Evolutionary conservation across 2,113 vertebrate species (phyloP), one percentile per base, ranked within the genome.

Genomic region (Pholis gunnellus): DNA sequence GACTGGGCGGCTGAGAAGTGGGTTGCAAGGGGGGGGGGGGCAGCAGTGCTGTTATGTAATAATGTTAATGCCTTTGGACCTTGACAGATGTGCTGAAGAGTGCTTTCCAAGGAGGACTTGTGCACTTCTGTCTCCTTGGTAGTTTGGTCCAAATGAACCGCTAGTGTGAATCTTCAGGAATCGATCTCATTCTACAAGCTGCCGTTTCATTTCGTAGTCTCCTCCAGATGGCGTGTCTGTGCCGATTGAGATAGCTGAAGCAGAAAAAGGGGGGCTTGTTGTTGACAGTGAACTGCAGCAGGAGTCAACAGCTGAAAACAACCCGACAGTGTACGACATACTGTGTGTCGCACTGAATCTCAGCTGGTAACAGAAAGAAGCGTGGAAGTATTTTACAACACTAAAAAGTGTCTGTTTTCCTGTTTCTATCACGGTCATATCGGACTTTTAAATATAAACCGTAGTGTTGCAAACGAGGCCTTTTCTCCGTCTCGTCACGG

Each of bases 141-240:
- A 34, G 20, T 46, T 42, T n/a, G 59, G 18, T 44, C 40, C 9
- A 34, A 31, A 57, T 48, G 27, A 71, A 52, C 38, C 10, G 15
- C 72, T 60, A 1, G n/a, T 78, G 57, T 60, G 78, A 88, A 59
- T 84, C 71, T 42, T 61, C 27, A 64, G 27, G 20, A 63, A 67
- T 83, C 57, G 5, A 3, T 25, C 78, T 77, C 73, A 54, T 42
- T 15, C 9, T 44, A 34, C 72, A 52, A 22, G 48, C 44, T 57
- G 8, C 59, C 31, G 36, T 77, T 8, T 20, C 14, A 38, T 29
- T 17, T 50, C 29, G 0, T 8, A 36, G 40, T 74, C 8, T 13
- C 89, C 90, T 92, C 67, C 73, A 92, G 90, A 87, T 85, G 91
- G 92, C 85, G 82, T 83, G 9, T 87, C 78, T 0, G 76, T 83